Evolutionary conservation across 2,113 vertebrate species (phyloP).

Genomic region (Caloenas nicobarica): DNA sequence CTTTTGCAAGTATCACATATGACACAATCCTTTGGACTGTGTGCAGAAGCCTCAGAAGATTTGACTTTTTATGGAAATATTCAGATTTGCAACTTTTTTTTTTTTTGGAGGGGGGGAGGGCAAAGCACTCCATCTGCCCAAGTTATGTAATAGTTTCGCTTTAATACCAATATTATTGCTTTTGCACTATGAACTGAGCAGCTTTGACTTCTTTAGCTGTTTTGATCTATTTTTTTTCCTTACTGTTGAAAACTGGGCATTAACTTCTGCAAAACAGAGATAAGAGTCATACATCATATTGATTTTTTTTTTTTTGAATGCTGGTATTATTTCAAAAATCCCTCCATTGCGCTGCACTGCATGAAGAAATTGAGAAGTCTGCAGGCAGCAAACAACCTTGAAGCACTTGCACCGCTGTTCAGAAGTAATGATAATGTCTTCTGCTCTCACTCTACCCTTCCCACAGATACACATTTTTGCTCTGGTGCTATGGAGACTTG

Average conservation of each 20-base stretch:
- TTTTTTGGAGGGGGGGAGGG: neutral
- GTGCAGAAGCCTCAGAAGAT: neutral
- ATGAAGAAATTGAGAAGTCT: slow-evolving; percentile 35
- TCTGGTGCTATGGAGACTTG: neutral
- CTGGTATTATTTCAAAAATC: slow-evolving; percentile 48
- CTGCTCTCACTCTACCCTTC: neutral
- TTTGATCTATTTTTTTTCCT: neutral
- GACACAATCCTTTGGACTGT: neutral
- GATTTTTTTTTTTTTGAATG: neutral
- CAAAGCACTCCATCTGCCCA: neutral
- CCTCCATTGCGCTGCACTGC: slow-evolving; percentile 32
- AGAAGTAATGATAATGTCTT: slow-evolving; percentile 50
- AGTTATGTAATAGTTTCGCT: neutral
- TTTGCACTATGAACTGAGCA: neutral
- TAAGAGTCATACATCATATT: slow-evolving; percentile 56
- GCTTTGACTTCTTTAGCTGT: neutral
- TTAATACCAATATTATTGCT: neutral
- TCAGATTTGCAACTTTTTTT: neutral
- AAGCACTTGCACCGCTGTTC: slow-evolving; percentile 30
- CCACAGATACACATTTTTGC: neutral
- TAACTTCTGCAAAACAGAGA: slow-evolving; percentile 52
- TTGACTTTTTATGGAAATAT: neutral
- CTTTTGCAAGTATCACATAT: neutral
- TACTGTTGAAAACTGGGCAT: neutral
- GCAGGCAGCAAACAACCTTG: slow-evolving; percentile 50